Conservation (phyloP, 2,113 vertebrate species). For the Nestor notabilis region DNA sequence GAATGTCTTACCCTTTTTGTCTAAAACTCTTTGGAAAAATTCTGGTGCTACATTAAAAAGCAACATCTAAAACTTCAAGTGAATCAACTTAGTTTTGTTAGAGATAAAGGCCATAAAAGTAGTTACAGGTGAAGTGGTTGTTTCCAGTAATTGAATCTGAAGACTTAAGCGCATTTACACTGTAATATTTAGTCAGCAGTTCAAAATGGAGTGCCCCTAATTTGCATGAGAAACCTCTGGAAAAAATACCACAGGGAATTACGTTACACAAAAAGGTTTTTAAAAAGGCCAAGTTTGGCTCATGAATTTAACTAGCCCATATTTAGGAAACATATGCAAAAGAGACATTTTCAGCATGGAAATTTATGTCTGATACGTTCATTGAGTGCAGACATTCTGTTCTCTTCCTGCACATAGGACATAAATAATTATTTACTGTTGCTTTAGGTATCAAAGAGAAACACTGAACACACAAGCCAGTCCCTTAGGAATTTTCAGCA, state of each 20-base stretch:
- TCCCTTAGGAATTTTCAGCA: neutral
- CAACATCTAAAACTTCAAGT: neutral
- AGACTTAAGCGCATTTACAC: neutral
- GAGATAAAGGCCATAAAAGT: neutral
- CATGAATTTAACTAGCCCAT: neutral
- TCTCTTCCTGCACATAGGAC: neutral
- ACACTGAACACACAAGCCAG: neutral
- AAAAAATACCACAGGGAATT: neutral
- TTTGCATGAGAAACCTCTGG: neutral
- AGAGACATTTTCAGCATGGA: conserved; percentile 33
- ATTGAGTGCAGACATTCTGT: neutral
- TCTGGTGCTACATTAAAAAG: neutral
- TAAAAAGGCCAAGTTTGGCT: neutral
- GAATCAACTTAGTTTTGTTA: neutral
- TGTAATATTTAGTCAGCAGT: neutral
- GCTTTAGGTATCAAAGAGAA: conserved; percentile 39
- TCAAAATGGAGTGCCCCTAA: neutral
- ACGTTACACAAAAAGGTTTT: neutral
- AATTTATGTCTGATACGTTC: neutral
- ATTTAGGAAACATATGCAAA: conserved; percentile 10
- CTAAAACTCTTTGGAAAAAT: neutral
- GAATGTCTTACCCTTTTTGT: neutral
- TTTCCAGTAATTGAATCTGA: neutral
- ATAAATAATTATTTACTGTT: conserved; percentile 50
- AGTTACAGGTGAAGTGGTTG: neutral